Percentiles rank a stretch among this genome's conserved stretches.
Conservation (phyloP, 1,140 invertebrate genomes). For the Periplaneta americana region DNA sequence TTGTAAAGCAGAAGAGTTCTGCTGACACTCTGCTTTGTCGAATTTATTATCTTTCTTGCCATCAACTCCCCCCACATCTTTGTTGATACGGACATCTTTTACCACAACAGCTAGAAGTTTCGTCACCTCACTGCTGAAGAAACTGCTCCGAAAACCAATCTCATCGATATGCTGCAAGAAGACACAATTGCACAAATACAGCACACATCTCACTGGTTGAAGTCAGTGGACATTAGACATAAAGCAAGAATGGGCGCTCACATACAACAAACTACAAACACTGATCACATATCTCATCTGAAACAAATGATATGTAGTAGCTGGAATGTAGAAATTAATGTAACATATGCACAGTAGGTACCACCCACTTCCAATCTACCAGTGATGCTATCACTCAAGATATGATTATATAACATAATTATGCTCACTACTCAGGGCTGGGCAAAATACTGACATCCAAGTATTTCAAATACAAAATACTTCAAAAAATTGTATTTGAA, state of each 20-base stretch:
- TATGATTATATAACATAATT: no score
- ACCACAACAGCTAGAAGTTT: slow-evolving; percentile 82
- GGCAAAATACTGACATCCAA: no score
- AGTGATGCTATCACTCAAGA: no score
- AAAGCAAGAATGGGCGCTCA: neutral
- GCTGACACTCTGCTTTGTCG: neutral
- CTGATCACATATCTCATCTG: neutral
- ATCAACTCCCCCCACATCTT: slow-evolving; percentile 54
- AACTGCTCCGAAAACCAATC: slow-evolving; percentile 80
- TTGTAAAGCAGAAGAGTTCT: neutral
- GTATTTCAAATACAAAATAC: no score
- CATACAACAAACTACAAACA: neutral
- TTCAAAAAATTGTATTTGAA: no score
- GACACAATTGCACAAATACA: neutral
- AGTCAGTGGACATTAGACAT: neutral
- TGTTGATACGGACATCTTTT: slow-evolving; percentile 77
- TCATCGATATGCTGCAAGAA: slow-evolving; percentile 72
- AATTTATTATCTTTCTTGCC: neutral
- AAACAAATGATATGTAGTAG: neutral
- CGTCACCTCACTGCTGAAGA: slow-evolving; percentile 83
- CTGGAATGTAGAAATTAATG: neutral
- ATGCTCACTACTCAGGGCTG: no score
- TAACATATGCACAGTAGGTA: neutral
- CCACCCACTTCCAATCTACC: neutral
- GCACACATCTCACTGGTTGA: neutral